Percentiles rank a stretch among this genome's conserved stretches.
These are phyloP conservation scores for Phylloscopus whistleri DNA, from an alignment of 2,113 vertebrate species.

Conservation along the genomic window DNA sequence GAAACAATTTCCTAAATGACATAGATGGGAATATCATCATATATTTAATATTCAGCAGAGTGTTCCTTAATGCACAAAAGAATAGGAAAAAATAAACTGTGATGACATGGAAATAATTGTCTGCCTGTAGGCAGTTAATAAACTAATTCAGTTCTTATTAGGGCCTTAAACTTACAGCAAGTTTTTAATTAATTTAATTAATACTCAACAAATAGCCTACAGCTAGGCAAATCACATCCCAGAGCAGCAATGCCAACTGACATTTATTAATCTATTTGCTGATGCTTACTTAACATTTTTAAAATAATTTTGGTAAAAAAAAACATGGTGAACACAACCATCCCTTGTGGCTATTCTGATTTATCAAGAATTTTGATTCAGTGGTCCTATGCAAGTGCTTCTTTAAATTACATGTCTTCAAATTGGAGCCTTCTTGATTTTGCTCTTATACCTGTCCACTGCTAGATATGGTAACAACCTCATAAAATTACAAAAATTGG, in stretches of 20 bases:
- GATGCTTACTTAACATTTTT: neutral
- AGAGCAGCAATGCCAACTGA: neutral
- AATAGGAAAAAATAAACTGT: neutral
- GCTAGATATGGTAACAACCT: neutral
- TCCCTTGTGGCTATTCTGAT: neutral
- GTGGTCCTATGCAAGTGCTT: neutral
- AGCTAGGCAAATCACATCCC: slow-evolving; percentile 5
- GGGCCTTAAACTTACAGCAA: neutral
- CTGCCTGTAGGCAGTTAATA: slow-evolving; percentile 17
- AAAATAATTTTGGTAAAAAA: neutral
- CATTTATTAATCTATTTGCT: slow-evolving; percentile 20
- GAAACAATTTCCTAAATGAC: neutral
- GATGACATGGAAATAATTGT: slow-evolving; percentile 23
- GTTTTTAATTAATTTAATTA: slow-evolving; percentile 43
- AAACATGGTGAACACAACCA: neutral
- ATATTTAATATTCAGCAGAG: neutral
- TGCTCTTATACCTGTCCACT: neutral
- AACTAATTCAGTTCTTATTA: slow-evolving; percentile 28
- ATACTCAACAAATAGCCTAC: slow-evolving; percentile 26
- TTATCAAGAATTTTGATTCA: neutral
- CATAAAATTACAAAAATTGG: neutral
- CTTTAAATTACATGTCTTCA: neutral
- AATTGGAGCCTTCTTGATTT: neutral
- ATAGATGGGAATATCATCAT: neutral
- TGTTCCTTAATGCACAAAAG: neutral